Conservation (phyloP, 2,888 invertebrate genomes). For the Apamea anceps region DNA sequence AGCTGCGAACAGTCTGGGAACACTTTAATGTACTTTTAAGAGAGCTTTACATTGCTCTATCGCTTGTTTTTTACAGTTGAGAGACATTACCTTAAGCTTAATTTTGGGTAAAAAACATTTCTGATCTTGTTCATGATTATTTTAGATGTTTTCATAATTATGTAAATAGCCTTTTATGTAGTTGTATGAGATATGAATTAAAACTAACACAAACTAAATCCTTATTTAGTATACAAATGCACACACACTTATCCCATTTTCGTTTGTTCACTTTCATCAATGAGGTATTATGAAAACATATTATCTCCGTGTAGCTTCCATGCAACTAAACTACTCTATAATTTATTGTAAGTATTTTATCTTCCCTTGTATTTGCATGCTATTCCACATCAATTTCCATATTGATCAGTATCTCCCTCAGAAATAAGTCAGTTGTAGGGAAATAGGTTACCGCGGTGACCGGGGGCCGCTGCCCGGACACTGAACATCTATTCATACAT, state of each 20-base stretch:
- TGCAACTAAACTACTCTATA: neutral
- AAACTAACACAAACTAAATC: neutral
- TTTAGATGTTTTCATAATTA: neutral
- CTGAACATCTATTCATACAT: neutral
- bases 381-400: constrained; percentile 58
- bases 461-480: neutral
- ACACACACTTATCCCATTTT: neutral
- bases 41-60: neutral
- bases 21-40: constrained; percentile 27
- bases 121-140: neutral
- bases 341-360: constrained; percentile 26
- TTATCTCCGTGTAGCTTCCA: neutral
- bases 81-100: neutral
- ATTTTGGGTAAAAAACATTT: too few relatives aligned
- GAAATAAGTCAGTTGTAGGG: constrained; percentile 32
- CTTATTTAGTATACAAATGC: neutral
- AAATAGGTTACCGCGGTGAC: constrained; percentile 42
- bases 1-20: constrained; percentile 23
- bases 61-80: neutral
- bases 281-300: neutral
- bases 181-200: neutral
- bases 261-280: neutral
- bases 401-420: constrained; percentile 50
- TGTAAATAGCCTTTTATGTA: neutral
- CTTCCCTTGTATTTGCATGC: constrained; percentile 47